Conservation (phyloP, 2,888 invertebrate genomes). For the Cylindroiulus punctatus region DNA sequence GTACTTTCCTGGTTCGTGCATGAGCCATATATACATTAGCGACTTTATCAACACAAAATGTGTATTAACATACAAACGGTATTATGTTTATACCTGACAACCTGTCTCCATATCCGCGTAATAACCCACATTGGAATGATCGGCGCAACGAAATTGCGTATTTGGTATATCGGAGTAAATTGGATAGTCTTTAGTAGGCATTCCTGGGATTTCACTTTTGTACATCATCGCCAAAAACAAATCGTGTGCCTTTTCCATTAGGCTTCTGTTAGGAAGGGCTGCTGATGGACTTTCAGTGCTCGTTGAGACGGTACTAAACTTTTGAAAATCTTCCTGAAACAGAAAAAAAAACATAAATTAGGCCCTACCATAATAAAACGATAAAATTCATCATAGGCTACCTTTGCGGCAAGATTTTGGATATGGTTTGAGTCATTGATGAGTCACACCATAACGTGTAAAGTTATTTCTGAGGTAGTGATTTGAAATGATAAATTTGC, state of each 20-base stretch:
- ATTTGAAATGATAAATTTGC: too few relatives aligned
- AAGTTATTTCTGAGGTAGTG: too few relatives aligned
- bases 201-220: conserved; percentile 57
- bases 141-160: conserved; percentile 56
- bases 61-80: neutral
- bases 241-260: conserved; percentile 57
- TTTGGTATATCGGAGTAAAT: conserved; percentile 55
- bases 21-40: neutral
- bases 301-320: conserved; percentile 1
- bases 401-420: too few relatives aligned
- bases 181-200: conserved; percentile 57
- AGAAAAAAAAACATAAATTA: neutral
- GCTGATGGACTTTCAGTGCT: neutral
- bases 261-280: conserved; percentile 50
- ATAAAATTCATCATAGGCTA: too few relatives aligned
- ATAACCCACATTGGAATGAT: conserved; percentile 57
- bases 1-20: neutral
- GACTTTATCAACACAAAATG: neutral
- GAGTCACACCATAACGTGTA: too few relatives aligned
- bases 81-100: conserved; percentile 56
- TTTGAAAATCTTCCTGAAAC: conserved; percentile 15
- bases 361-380: too few relatives aligned
- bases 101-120: conserved; percentile 58
- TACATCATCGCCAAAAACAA: conserved; percentile 56
- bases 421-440: too few relatives aligned